Evolutionary conservation across 2,888 invertebrate genomes (phyloP).

Genomic region (Rhagonycha lutea): DNA sequence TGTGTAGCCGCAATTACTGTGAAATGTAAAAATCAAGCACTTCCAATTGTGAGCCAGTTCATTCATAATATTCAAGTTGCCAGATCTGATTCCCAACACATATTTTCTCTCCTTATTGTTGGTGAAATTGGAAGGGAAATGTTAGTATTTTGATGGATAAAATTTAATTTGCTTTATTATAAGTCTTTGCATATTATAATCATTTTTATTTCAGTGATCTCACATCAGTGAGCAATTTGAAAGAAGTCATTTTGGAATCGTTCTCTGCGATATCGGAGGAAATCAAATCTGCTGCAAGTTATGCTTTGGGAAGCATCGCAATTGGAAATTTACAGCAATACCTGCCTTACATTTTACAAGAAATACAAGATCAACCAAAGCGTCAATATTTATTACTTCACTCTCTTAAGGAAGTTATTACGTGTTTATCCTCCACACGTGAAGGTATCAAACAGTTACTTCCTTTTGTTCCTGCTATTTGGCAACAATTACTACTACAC

Average conservation of each 20-base stretch:
- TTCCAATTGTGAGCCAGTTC: slow-evolving; percentile 67
- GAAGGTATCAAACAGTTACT: slow-evolving; percentile 76
- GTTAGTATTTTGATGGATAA: slow-evolving; percentile 59
- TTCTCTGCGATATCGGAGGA: slow-evolving; percentile 94
- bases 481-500: slow-evolving; percentile 91
- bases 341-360: slow-evolving; percentile 90
- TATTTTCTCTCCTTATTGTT: slow-evolving; percentile 91
- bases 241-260: slow-evolving; percentile 80
- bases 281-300: slow-evolving; percentile 96
- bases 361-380: slow-evolving; percentile 93
- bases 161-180: not conserved
- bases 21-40: slow-evolving; percentile 73
- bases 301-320: slow-evolving; percentile 93
- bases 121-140: slow-evolving; percentile 96
- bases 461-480: slow-evolving; percentile 85
- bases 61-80: slow-evolving; percentile 74
- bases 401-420: slow-evolving; percentile 95
- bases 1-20: slow-evolving; percentile 93
- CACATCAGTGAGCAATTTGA: slow-evolving; percentile 73
- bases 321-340: slow-evolving; percentile 94
- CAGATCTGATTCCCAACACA: slow-evolving; percentile 78
- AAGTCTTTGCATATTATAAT: slow-evolving; percentile 3
- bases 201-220: slow-evolving; percentile 65
- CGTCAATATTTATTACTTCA: slow-evolving; percentile 94
- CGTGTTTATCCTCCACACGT: slow-evolving; percentile 76